Conservation (phyloP, 2,888 invertebrate genomes). For the Eilema caniola region DNA sequence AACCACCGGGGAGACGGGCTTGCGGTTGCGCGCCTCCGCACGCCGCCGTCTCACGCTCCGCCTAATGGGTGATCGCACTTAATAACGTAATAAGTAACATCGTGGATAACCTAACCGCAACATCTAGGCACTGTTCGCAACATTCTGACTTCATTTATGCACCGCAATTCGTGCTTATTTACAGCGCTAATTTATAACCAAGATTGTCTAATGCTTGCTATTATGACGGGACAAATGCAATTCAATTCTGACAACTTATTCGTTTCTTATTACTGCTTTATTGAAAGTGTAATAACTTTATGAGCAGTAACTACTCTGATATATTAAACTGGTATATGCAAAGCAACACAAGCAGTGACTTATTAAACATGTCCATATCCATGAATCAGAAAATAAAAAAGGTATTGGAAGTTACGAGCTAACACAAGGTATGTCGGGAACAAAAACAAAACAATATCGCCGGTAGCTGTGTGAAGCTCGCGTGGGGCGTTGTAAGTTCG, state of each 20-base stretch:
- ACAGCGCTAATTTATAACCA: conserved; percentile 38
- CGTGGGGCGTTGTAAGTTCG: conserved; percentile 54
- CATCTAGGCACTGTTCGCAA: conserved; percentile 49
- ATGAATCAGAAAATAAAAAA: conserved; percentile 68
- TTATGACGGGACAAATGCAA: conserved; percentile 27
- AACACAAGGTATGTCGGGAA: conserved; percentile 62
- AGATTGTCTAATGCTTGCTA: conserved; percentile 34
- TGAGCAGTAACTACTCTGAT: conserved; percentile 27
- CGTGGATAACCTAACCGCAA: conserved; percentile 68
- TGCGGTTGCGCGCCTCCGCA: conserved; percentile 71
- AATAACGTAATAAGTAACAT: conserved; percentile 74
- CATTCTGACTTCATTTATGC: conserved; percentile 44
- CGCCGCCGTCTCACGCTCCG: conserved; percentile 62
- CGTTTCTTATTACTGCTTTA: conserved; percentile 30
- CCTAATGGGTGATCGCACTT: conserved; percentile 75
- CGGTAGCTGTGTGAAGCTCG: conserved; percentile 67
- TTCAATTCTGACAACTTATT: conserved; percentile 19
- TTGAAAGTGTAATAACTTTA: conserved; percentile 25
- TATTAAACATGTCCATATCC: conserved; percentile 71
- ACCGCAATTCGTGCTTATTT: conserved; percentile 47
- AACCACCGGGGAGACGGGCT: conserved; percentile 74
- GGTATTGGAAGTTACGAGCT: conserved; percentile 67
- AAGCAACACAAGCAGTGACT: conserved; percentile 67
- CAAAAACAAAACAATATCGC: conserved; percentile 70
- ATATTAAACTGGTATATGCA: conserved; percentile 51